These are phyloP conservation scores for Stenodera caucasica DNA, from an alignment of 2,888 invertebrate genomes.

Conservation along the genomic window DNA sequence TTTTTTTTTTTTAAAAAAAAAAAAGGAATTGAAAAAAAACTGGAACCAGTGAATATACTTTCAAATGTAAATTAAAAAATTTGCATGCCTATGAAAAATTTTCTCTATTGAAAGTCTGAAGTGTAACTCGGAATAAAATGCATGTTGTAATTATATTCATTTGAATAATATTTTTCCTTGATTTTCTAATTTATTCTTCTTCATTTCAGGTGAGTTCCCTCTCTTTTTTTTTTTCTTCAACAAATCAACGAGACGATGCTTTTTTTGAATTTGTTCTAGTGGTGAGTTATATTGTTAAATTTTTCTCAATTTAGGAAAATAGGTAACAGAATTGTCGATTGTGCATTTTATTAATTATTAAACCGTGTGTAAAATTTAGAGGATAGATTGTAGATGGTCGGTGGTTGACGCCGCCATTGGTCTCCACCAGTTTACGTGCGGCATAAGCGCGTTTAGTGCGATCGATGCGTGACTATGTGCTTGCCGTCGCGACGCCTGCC, in stretches of 20 bases:
- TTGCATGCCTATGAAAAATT: conserved; percentile 16
- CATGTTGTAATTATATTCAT: conserved; percentile 8
- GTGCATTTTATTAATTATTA: conserved; percentile 15
- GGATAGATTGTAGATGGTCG: conserved; percentile 20
- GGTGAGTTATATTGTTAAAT: conserved; percentile 11
- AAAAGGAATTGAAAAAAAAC: not conserved
- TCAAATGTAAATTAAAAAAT: conserved; percentile 19
- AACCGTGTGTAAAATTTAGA: conserved; percentile 25
- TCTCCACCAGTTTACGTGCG: conserved; percentile 29
- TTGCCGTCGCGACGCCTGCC: not conserved
- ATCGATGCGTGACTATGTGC: conserved; percentile 8
- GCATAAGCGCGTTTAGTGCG: conserved; percentile 18
- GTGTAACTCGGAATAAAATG: not conserved
- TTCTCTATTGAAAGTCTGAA: not conserved
- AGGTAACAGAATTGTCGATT: not conserved
- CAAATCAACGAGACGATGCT: not conserved
- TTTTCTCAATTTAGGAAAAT: too few relatives aligned
- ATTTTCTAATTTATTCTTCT: conserved; percentile 9
- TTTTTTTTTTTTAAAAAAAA: too few relatives aligned
- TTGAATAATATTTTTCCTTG: conserved; percentile 9
- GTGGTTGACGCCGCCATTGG: conserved; percentile 32
- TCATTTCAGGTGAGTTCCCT: conserved; percentile 13
- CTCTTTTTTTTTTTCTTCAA: not conserved
- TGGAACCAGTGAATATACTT: conserved; percentile 13
- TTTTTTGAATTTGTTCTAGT: conserved; percentile 24